phyloP scores from a whole-genome alignment of 1,140 invertebrate genomes.

The Pachyrhynchus sulphureomaculatus region DNA sequence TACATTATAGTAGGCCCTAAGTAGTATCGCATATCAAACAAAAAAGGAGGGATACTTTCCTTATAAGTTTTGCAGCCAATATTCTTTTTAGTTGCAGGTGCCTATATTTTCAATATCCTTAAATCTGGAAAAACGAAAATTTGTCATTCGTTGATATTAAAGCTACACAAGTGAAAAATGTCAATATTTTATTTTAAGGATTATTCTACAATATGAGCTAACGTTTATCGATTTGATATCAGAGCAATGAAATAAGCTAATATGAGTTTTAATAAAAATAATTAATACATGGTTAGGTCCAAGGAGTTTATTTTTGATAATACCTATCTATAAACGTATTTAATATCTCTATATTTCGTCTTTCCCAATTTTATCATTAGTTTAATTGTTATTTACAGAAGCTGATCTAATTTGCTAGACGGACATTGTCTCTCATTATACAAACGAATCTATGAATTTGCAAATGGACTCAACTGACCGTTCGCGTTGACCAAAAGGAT shows the following conservation, averaged over 20 bases:
- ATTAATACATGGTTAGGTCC: too few species aligned
- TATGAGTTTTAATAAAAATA: too few species aligned
- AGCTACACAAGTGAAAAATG: not conserved
- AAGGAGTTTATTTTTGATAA: too few species aligned
- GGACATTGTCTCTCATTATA: constrained; percentile 28
- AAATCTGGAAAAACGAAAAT: constrained; percentile 20
- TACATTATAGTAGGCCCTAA: not conserved
- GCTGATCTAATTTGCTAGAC: constrained; percentile 20
- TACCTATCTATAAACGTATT: too few species aligned
- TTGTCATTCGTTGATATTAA: constrained; percentile 9
- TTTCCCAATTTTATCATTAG: constrained; percentile 15
- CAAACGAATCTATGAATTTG: constrained; percentile 36
- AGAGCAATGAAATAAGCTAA: too few species aligned
- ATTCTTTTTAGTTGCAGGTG: constrained; percentile 31
- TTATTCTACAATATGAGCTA: not conserved
- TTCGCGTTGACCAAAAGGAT: constrained; percentile 29
- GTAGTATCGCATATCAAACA: constrained; percentile 23
- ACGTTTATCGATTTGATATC: not conserved
- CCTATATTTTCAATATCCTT: constrained; percentile 32
- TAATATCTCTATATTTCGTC: too few species aligned
- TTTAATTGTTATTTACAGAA: constrained; percentile 29
- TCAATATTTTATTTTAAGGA: not conserved
- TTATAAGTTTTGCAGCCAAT: constrained; percentile 28
- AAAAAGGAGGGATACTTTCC: constrained; percentile 24
- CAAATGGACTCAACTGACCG: constrained; percentile 32